A percentile compares a stretch with the other conserved stretches of the same genome.
Evolutionary conservation across 2,888 invertebrate species (phyloP).

Genomic region (Drosophila parthenogenetica): DNA sequence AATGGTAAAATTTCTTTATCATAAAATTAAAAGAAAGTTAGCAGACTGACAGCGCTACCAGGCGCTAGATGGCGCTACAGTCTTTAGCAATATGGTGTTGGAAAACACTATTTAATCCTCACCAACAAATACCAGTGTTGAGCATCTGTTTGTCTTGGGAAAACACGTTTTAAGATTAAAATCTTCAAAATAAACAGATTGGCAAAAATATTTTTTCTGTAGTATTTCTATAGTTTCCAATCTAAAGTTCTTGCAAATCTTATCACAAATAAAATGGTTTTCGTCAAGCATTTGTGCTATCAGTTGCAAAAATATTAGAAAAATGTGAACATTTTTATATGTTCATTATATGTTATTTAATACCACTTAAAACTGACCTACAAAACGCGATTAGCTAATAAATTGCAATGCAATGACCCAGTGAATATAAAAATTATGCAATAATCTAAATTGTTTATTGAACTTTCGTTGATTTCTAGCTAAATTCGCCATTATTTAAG

Average conservation of each 20-base stretch:
- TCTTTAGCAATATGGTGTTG: background rate
- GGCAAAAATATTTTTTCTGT: background rate
- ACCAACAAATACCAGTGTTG: background rate
- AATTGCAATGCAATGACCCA: background rate
- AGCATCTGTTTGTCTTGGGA: background rate
- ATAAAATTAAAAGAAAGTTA: too few species aligned
- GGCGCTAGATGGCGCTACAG: too few species aligned
- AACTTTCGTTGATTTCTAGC: background rate
- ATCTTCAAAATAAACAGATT: background rate
- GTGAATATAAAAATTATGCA: background rate
- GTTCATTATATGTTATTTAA: background rate
- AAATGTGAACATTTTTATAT: background rate
- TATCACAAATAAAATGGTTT: slow-evolving; percentile 17
- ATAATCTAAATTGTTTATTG: background rate
- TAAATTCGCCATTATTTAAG: background rate
- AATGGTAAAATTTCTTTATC: too few species aligned
- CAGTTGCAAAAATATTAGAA: background rate
- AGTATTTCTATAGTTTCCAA: background rate
- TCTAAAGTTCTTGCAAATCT: slow-evolving; percentile 15
- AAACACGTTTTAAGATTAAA: too few species aligned
- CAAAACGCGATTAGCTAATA: slow-evolving; percentile 10
- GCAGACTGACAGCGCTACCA: too few species aligned
- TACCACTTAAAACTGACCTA: slow-evolving; percentile 33
- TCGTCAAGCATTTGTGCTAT: slow-evolving; percentile 9
- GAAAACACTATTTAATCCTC: background rate